Conservation (phyloP, 2,888 invertebrate species). For the Pasiphila rectangulata region DNA sequence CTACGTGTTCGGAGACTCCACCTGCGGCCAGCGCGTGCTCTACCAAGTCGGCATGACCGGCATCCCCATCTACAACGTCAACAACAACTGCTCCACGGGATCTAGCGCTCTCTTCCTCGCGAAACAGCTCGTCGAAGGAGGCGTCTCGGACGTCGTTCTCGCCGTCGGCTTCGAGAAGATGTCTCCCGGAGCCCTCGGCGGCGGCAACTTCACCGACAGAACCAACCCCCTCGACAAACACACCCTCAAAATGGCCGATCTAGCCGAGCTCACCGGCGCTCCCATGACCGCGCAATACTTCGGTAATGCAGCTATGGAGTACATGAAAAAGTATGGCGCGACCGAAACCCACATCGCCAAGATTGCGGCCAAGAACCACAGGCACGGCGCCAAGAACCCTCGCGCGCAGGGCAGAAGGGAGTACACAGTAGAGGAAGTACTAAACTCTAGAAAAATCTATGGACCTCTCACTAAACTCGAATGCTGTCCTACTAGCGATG, state of each 20-base stretch:
- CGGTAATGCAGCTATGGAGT: constrained; percentile 97
- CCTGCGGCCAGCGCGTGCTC: constrained; percentile 95
- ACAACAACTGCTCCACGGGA: constrained; percentile 99
- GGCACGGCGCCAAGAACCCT: constrained; percentile 97
- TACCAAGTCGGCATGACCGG: constrained; percentile 98
- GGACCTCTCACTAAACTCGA: constrained; percentile 97
- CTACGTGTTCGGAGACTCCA: constrained; percentile 97
- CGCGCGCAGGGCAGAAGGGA: constrained; percentile 97
- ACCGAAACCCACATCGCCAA: constrained; percentile 96
- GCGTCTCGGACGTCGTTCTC: constrained; percentile 91
- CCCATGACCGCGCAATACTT: constrained; percentile 98
- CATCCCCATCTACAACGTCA: constrained; percentile 98
- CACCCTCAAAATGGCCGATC: constrained; percentile 90
- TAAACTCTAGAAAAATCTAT: constrained; percentile 92
- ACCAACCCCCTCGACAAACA: constrained; percentile 95
- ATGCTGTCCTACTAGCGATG: constrained; percentile 99
- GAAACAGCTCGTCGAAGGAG: constrained; percentile 95
- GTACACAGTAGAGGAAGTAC: constrained; percentile 94
- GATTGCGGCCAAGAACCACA: constrained; percentile 98
- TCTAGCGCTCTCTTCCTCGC: constrained; percentile 94
- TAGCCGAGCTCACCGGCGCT: constrained; percentile 88
- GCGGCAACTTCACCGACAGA: constrained; percentile 88
- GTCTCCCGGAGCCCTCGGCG: constrained; percentile 93
- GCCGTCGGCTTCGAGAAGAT: constrained; percentile 99
- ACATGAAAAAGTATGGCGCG: constrained; percentile 97